Evolutionary conservation across 2,888 invertebrate species (phyloP).

Genomic region (Chrysotoxum bicinctum): DNA sequence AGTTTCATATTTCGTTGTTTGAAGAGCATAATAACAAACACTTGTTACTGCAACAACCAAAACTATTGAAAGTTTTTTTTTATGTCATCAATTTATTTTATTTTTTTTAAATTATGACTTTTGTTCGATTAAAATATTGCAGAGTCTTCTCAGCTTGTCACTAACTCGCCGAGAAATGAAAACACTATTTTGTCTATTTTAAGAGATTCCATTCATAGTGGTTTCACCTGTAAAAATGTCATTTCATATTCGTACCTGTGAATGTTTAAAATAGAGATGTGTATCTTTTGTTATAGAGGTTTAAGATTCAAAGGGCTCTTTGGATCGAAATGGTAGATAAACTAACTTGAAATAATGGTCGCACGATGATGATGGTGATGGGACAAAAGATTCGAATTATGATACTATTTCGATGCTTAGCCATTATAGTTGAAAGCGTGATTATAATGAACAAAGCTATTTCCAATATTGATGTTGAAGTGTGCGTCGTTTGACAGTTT

Average conservation of each 20-base stretch:
- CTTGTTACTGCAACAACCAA: constrained; percentile 1
- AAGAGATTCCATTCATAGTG: background rate
- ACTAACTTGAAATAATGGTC: constrained; percentile 48
- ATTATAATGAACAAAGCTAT: constrained; percentile 51
- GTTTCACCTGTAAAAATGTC: constrained; percentile 45
- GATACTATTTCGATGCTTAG: constrained; percentile 49
- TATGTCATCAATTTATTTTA: constrained; percentile 51
- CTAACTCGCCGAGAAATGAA: background rate
- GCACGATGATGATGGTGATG: constrained; percentile 15
- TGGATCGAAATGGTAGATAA: constrained; percentile 54
- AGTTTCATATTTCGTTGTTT: constrained; percentile 56
- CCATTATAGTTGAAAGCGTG: constrained; percentile 30
- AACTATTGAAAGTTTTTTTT: background rate
- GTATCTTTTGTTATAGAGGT: constrained; percentile 40
- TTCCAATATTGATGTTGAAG: constrained; percentile 13
- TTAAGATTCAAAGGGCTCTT: constrained; percentile 24
- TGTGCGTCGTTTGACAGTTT: constrained; percentile 36
- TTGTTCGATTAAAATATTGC: constrained; percentile 34
- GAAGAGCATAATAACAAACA: background rate
- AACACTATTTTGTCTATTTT: background rate
- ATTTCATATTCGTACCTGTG: constrained; percentile 15
- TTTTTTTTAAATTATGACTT: constrained; percentile 62
- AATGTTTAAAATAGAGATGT: constrained; percentile 41
- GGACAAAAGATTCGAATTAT: constrained; percentile 50
- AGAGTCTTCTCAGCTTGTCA: background rate